Conservation (phyloP, 53 echinoderm and acorn worm genomes). For the Crossaster papposus region DNA sequence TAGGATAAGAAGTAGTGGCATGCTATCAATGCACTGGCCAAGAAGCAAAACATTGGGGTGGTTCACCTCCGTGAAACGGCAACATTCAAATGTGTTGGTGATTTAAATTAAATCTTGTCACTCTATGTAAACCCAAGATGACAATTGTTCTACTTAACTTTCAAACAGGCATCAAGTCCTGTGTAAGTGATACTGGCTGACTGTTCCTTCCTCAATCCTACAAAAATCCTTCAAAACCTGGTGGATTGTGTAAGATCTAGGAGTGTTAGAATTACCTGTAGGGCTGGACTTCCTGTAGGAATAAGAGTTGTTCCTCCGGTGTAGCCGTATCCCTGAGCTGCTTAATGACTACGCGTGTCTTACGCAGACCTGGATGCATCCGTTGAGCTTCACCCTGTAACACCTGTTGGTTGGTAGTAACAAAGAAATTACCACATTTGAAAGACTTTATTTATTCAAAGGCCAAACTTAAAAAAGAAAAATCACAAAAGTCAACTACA, state of each 20-base stretch:
- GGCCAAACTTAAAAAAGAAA: no score
- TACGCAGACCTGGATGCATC: conserved; percentile 86
- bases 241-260: not conserved
- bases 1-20: conserved; percentile 87
- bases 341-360: conserved; percentile 93
- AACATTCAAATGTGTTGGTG: not conserved
- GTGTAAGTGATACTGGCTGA: no score
- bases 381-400: conserved; percentile 89
- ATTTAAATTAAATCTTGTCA: no score
- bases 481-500: no score
- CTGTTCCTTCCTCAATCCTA: no score
- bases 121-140: no score
- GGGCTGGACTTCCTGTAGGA: conserved; percentile 91
- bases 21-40: conserved; percentile 90
- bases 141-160: no score
- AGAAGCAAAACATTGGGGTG: conserved; percentile 92
- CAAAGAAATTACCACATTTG: no score
- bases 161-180: no score
- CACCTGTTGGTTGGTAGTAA: conserved; percentile 53
- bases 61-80: conserved; percentile 80
- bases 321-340: conserved; percentile 87
- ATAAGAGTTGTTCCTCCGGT: conserved; percentile 85
- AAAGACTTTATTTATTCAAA: no score
- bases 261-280: conserved; percentile 69
- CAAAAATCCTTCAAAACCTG: not conserved